Conservation (phyloP, 2,113 vertebrate genomes). For the Ardeotis arabs region DNA sequence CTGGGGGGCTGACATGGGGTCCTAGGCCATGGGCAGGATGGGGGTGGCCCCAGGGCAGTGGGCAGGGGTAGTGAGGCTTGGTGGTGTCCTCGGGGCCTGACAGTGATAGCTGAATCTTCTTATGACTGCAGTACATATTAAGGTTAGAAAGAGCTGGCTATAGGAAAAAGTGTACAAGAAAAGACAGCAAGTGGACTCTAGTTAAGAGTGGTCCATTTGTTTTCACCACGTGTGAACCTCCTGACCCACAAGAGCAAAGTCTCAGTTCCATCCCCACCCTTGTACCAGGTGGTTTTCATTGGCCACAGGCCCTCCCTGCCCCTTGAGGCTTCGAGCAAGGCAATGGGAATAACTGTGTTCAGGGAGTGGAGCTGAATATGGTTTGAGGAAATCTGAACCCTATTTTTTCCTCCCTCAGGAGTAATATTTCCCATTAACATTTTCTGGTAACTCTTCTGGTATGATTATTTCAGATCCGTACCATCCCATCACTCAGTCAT, state of each 20-base stretch:
- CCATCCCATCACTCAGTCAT: not conserved
- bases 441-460: not conserved
- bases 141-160: not conserved
- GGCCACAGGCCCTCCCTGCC: not conserved
- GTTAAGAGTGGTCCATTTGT: not conserved
- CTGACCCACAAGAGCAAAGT: not conserved
- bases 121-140: not conserved
- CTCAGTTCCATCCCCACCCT: not conserved
- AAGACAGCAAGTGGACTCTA: not conserved
- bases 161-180: not conserved
- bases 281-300: not conserved
- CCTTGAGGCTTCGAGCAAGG: not conserved
- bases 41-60: rapidly evolving
- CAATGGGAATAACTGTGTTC: not conserved
- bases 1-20: not conserved
- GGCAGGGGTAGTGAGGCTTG: not conserved
- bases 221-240: not conserved
- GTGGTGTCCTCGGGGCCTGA: not conserved
- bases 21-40: not conserved
- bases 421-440: not conserved
- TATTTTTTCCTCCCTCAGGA: not conserved
- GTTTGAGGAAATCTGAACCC: not conserved
- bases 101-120: not conserved
- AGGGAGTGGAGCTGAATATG: not conserved
- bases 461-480: not conserved